Percentiles rank a stretch among this genome's conserved stretches.
phyloP scores from a whole-genome alignment of 2,797 vertebrate genomes.

The Euphonia xanthogaster region DNA sequence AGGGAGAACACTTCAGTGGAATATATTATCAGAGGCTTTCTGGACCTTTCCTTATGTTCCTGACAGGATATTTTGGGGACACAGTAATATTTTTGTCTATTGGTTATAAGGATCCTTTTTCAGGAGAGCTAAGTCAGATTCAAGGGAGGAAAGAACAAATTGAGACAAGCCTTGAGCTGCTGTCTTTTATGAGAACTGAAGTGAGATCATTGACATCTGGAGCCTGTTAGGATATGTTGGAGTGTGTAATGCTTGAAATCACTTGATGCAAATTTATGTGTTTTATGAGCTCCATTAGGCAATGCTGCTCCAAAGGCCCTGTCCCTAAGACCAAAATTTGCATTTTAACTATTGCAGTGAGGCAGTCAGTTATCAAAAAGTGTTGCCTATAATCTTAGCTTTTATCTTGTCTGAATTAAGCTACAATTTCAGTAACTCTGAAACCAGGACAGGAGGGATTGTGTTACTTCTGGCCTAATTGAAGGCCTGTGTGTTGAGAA shows the following conservation, averaged over 20 bases:
- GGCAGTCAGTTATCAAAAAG: not conserved
- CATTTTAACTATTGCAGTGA: not conserved
- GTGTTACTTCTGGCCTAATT: constrained; percentile 46
- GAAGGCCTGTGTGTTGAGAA: constrained; percentile 1
- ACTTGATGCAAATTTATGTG: not conserved
- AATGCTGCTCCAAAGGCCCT: not conserved
- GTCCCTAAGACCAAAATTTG: not conserved
- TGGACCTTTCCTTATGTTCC: not conserved
- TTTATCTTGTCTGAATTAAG: not conserved
- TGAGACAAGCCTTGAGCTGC: not conserved
- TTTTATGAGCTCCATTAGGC: not conserved
- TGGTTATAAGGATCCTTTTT: not conserved
- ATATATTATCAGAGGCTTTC: not conserved
- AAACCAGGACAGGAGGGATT: not conserved
- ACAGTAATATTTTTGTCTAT: not conserved
- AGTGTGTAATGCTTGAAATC: not conserved
- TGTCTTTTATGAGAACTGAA: not conserved
- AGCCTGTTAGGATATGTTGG: not conserved
- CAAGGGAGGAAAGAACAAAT: not conserved
- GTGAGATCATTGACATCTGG: constrained; percentile 24
- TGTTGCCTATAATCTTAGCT: not conserved
- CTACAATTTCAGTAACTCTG: not conserved
- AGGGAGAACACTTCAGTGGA: not conserved
- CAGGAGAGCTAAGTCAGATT: not conserved
- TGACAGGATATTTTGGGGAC: not conserved